Evolutionary conservation across 2,113 vertebrate species (phyloP), one percentile per base, ranked within the genome.

Genomic region (Cephalopholis sonnerati): DNA sequence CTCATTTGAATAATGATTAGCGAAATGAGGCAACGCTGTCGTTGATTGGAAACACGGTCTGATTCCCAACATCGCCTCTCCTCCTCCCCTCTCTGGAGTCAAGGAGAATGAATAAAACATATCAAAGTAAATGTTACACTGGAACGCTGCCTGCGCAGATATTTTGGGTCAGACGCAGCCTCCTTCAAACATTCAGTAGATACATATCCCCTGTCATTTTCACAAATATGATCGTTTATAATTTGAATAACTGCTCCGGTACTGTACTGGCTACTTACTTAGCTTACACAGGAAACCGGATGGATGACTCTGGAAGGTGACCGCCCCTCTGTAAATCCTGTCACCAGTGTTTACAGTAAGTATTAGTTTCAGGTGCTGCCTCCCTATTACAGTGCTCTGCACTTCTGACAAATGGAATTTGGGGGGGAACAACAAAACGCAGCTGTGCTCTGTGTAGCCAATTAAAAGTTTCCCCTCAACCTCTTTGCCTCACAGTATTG

Each of bases 381-480:
- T 84, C 62, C 66, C 65, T 62, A 87, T 92, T 80, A 80, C 77
- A 71, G 79, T 13, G 51, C 79, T 70, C 64, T 69, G 82, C 89
- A 82, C 84, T 88, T 84, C 74, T 91, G 86, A 91, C 89, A 91
- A 93, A 91, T 84, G 77, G 81, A 86, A 87, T 86, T 87, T 88
- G n/a, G 64, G 50, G 54, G 63, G 18, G 16, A 48, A 54, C 80
- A 87, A 85, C 83, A 91, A 83, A 88, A 89, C 84, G 39, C 77
- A 85, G 81, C 88, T 91, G 85, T 87, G 85, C 80, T 83, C 81
- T 51, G 59, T 64, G 78, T 66, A 71, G 89, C 87, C 92, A 93
- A 93, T 94, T 93, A 92, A 93, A 94, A 92, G 86, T 93, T 91
- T 91, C 77, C 83, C 76, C 74, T 90, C 82, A 83, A 79, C 69